Percentiles rank a stretch among this genome's conserved stretches.
These are phyloP conservation scores for Frankliniella fusca DNA, from an alignment of 2,888 invertebrate species.

Conservation along the genomic window DNA sequence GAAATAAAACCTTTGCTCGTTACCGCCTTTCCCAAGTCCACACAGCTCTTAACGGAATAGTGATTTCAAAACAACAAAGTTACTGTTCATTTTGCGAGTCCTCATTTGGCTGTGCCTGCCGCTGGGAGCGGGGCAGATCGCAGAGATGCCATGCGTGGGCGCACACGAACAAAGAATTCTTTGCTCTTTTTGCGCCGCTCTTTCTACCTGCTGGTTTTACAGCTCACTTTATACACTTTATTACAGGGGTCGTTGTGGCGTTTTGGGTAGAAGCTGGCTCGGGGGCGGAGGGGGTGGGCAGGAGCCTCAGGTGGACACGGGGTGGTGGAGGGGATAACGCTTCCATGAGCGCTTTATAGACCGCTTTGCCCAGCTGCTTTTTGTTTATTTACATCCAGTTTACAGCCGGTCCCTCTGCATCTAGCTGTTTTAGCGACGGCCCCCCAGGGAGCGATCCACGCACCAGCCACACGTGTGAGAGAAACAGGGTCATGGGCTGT, in stretches of 20 bases:
- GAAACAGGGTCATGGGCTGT: no score
- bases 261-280: neutral
- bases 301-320: neutral
- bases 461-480: no score
- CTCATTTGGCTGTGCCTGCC: no score
- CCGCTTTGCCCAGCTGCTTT: neutral
- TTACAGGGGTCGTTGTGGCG: neutral
- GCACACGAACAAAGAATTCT: neutral
- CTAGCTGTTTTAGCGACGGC: no score
- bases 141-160: neutral
- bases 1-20: no score
- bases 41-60: no score
- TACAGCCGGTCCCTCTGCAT: no score
- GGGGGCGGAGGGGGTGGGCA: neutral
- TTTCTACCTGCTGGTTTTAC: neutral
- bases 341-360: conserved; percentile 1
- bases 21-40: no score
- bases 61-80: no score
- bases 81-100: no score
- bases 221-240: conserved; percentile 15
- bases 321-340: neutral
- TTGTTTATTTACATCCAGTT: neutral
- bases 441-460: no score
- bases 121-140: no score
- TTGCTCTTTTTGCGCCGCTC: neutral